phyloP scores from a whole-genome alignment of 1,140 invertebrate genomes.

The Heliconius melpomene region DNA sequence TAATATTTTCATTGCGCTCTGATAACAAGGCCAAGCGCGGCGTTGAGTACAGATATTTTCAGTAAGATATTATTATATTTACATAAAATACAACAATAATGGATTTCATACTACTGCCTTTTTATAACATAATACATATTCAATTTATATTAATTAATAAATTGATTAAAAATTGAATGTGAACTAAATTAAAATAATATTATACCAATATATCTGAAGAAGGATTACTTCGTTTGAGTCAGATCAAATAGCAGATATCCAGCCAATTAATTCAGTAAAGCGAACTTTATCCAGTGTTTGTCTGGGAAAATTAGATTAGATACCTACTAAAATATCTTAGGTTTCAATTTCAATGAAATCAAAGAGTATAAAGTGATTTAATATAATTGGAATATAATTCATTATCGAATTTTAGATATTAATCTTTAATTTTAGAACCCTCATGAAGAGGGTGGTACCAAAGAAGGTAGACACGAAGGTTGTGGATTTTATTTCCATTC shows the following conservation, averaged over 20 bases:
- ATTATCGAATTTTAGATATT: not conserved
- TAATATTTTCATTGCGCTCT: too few species aligned
- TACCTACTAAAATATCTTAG: constrained; percentile 28
- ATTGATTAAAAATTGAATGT: too few species aligned
- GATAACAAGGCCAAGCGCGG: too few species aligned
- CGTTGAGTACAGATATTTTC: too few species aligned
- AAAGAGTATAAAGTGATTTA: constrained; percentile 28
- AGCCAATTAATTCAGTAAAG: constrained; percentile 57
- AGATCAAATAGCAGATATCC: constrained; percentile 49
- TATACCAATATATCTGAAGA: constrained; percentile 8
- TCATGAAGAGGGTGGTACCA: too few species aligned
- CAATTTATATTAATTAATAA: not conserved
- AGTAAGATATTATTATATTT: too few species aligned
- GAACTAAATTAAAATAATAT: not conserved
- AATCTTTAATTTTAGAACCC: not conserved
- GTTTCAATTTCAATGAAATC: constrained; percentile 43
- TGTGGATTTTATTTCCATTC: too few species aligned
- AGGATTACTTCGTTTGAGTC: constrained; percentile 39
- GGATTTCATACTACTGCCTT: too few species aligned
- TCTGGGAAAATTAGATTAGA: constrained; percentile 49
- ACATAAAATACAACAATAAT: too few species aligned
- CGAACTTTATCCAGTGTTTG: constrained; percentile 50
- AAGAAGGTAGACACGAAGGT: too few species aligned
- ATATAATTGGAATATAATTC: constrained; percentile 25
- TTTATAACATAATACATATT: too few species aligned